Evolutionary conservation across 2,888 invertebrate genomes (phyloP), one percentile per base, ranked within the genome.

Genomic region (Tetanocera ferruginea): DNA sequence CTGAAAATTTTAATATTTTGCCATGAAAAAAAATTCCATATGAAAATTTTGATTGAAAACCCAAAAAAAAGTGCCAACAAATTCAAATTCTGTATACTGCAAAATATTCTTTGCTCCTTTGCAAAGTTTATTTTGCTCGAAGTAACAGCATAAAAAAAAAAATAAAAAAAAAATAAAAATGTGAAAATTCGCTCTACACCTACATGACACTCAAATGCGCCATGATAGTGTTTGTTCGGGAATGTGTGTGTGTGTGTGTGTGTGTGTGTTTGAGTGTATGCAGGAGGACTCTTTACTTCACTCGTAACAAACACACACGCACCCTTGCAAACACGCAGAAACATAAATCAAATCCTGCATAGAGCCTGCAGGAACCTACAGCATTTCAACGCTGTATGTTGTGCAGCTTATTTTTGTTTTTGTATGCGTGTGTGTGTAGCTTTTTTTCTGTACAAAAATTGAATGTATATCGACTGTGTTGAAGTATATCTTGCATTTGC

Each of bases 161-260:
- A n/a, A n/a, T n/a, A n/a, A n/a, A n/a, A n/a, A n/a, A n/a, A n/a
- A n/a, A n/a, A n/a, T n/a, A n/a, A n/a, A n/a, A n/a, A n/a, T n/a
- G 5, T 37, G 19, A 6, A 43, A 34, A 34, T 49, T 60, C 72
- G 23, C 62, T 62, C 23, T 52, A 52, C 25, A 76, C 78, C 49
- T 75, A 69, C 55, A 57, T 66, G 64, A 60, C 17, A 71, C 73
- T 43, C 67, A 79, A 79, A 76, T 66, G 70, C 31, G 66, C 67
- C 73, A 43, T 69, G 6, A 43, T 57, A 37, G 25, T 25, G 17
- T 71, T 1, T 64, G 23, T 66, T 19, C 43, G 25, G 55, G 51
- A 72, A 75, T n/a, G n/a, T 80, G 84, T 84, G 83, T 83, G 78
- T 80, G 28, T 73, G 28, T 70, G 28, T 60, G 17, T 37, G 49